These are phyloP conservation scores for Rhinolophus sinicus DNA, from an alignment of 2,113 vertebrate species.

Conservation along the genomic window DNA sequence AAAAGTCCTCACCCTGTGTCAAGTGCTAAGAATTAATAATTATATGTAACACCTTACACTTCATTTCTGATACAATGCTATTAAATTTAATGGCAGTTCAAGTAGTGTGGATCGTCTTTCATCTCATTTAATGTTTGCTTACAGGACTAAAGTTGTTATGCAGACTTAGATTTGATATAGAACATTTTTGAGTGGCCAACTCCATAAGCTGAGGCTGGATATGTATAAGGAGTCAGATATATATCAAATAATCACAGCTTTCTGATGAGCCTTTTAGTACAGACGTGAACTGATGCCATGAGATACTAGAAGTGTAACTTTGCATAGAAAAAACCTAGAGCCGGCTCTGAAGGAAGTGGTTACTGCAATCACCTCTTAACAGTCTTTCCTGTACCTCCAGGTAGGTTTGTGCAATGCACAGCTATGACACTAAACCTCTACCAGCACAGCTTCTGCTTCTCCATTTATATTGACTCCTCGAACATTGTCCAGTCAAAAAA, in stretches of 20 bases:
- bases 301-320: background rate
- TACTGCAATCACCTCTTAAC: background rate
- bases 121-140: conserved; percentile 38
- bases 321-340: background rate
- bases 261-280: background rate
- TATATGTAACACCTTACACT: background rate
- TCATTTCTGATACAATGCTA: conserved; percentile 7
- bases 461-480: background rate
- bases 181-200: background rate
- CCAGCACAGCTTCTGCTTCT: background rate
- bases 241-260: background rate
- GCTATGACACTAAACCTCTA: background rate
- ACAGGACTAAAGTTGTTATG: background rate
- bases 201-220: background rate
- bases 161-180: background rate
- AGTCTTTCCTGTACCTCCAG: background rate
- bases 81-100: conserved; percentile 9
- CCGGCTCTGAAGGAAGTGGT: background rate
- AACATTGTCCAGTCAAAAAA: background rate
- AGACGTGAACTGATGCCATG: background rate
- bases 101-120: background rate
- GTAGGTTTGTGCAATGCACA: background rate
- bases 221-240: background rate
- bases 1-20: background rate
- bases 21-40: background rate